phyloP scores from a whole-genome alignment of 2,888 invertebrate species.

The Trissoscelio sp. region DNA sequence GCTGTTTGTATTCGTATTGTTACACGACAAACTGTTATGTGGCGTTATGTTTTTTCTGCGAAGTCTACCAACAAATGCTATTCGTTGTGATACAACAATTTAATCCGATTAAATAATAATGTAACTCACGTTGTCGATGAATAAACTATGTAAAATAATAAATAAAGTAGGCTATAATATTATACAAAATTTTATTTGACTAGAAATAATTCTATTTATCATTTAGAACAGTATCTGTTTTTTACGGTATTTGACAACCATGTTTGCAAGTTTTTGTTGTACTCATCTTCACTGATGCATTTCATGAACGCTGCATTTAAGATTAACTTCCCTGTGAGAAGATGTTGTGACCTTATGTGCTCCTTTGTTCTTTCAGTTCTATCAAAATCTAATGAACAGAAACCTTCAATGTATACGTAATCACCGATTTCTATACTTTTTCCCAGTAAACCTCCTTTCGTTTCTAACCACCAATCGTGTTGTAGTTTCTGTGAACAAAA shows the following conservation, averaged over 20 bases:
- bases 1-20: conserved; percentile 39
- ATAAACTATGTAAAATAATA: conserved; percentile 60
- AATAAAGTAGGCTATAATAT: conserved; percentile 62
- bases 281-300: conserved; percentile 56
- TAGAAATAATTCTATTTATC: too few relatives aligned
- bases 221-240: conserved; percentile 34
- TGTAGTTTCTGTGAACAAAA: conserved; percentile 62
- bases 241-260: conserved; percentile 29
- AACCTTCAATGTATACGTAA: conserved; percentile 62
- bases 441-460: conserved; percentile 57
- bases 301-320: conserved; percentile 50
- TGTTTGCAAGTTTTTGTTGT: conserved; percentile 40
- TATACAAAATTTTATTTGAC: conserved; percentile 26
- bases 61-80: conserved; percentile 48
- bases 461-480: conserved; percentile 65
- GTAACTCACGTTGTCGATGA: conserved; percentile 63
- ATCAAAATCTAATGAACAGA: conserved; percentile 62
- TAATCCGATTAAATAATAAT: conserved; percentile 56
- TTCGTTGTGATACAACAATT: conserved; percentile 57
- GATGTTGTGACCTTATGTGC: conserved; percentile 28
- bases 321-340: conserved; percentile 47
- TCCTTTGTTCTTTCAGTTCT: conserved; percentile 37
- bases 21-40: conserved; percentile 23
- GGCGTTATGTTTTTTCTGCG: conserved; percentile 26
- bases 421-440: conserved; percentile 61